Evolutionary conservation across 2,888 invertebrate species (phyloP), one percentile per base, ranked within the genome.

Genomic region (Brachyopa scutellaris): DNA sequence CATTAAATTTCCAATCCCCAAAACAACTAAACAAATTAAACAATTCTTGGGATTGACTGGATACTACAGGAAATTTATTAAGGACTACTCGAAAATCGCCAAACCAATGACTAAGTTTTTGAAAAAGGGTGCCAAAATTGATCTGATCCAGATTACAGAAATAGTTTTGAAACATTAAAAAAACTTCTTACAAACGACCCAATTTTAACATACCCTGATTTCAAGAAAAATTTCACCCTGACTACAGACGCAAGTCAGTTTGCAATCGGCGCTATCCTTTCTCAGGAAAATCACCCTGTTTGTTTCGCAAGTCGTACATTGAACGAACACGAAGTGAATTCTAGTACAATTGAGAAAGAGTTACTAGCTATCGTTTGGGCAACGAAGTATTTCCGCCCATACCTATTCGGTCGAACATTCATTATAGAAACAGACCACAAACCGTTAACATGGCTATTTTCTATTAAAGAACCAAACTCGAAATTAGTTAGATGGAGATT

Each of bases 161-260:
- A 66, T 38, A 45, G 67, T 8, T 83, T 84, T 51, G 69, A 79
- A 42, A 83, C 69, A 17, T 23, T 83, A n/a, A 84, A 78, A 72
- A 66, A 13, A 13, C 9, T 73, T 11, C 59, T 78, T 19, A 73
- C 38, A 6, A 64, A 23, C 4, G 64, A 77, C n/a, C 80, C 78
- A 6, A 73, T 84, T 13, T 5, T 77, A 69, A 26, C 26, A 40
- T 77, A 67, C 8, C 84, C 80, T 1, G 67, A 84, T n/a, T 67
- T 84, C 8, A 53, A 26, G 2, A 79, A 87, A 84, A 66, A 70
- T 1, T 88, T 88, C 38, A 61, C 74, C 1, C 9, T 88, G 13
- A 85, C 86, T 0, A 87, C 87, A 1, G 87, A 88, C 47, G 87
- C 87, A n/a, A n/a, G n/a, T n/a, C n/a, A n/a, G n/a, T n/a, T n/a